Percentiles rank a stretch among this genome's conserved stretches.
These are phyloP conservation scores for Fukomys damarensis DNA, from an alignment of 2,113 vertebrate species.

Conservation along the genomic window DNA sequence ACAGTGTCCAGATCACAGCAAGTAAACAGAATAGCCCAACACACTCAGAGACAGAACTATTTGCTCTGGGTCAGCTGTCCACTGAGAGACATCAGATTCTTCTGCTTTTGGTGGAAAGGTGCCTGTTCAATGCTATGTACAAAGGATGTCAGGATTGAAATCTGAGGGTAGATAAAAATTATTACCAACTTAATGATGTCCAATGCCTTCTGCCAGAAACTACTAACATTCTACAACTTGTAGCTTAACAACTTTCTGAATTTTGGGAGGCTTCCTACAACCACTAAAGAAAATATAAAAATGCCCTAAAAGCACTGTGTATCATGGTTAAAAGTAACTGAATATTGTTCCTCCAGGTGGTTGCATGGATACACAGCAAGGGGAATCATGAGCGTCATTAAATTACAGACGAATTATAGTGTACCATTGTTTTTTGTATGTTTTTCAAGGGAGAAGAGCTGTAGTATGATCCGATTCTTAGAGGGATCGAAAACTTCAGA, in stretches of 20 bases:
- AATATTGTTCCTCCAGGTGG: not conserved
- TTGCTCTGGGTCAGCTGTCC: constrained; percentile 21
- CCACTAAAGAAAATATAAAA: constrained; percentile 31
- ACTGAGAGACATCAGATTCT: not conserved
- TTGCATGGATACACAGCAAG: not conserved
- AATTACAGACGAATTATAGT: not conserved
- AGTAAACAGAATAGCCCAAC: constrained; percentile 3
- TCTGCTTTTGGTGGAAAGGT: not conserved
- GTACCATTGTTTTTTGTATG: constrained; percentile 4
- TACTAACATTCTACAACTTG: not conserved
- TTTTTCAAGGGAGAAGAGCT: constrained; percentile 46
- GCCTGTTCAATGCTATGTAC: not conserved
- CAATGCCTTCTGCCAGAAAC: not conserved
- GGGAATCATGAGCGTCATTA: not conserved
- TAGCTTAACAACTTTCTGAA: constrained; percentile 39
- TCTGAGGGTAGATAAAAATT: constrained; percentile 23
- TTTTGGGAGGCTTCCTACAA: constrained; percentile 5
- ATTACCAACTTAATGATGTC: not conserved
- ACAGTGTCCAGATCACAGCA: not conserved
- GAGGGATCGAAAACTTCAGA: not conserved
- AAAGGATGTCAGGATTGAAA: not conserved
- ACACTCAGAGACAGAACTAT: not conserved
- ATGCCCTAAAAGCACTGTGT: not conserved
- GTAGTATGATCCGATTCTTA: constrained; percentile 31
- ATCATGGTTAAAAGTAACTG: constrained; percentile 18